Evolutionary conservation across 2,797 vertebrate genomes (phyloP).

Genomic region (Setipinna tenuifilis): DNA sequence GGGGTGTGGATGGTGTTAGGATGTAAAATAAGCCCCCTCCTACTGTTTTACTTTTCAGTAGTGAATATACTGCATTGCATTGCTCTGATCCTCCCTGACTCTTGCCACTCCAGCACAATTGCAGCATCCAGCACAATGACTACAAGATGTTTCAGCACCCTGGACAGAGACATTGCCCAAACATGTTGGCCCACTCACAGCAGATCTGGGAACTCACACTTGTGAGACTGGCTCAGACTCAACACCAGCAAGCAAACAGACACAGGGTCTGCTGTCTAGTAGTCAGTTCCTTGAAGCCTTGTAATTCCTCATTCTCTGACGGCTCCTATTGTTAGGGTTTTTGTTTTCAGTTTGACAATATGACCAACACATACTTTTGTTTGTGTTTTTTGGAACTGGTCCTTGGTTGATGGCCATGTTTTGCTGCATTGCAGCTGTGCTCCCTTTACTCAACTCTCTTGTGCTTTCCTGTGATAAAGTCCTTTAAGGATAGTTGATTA

Average conservation of each 20-base stretch:
- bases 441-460: not conserved
- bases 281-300: not conserved
- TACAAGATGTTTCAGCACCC: not conserved
- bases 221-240: not conserved
- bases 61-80: too few species aligned
- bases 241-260: not conserved
- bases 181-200: not conserved
- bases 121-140: not conserved
- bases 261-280: not conserved
- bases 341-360: not conserved
- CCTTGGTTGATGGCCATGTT: not conserved
- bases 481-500: not conserved
- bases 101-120: not conserved
- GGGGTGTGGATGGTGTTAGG: too few species aligned
- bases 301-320: not conserved
- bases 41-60: too few species aligned
- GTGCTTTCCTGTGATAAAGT: not conserved
- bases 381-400: not conserved
- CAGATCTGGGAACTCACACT: not conserved
- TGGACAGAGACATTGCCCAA: not conserved
- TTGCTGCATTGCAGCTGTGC: conserved; percentile 11
- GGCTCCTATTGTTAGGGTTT: not conserved
- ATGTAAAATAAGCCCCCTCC: too few species aligned
- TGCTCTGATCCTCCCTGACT: not conserved
- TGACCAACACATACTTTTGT: not conserved